These are phyloP conservation scores for Elephantulus edwardii DNA, from an alignment of 2,113 vertebrate genomes.

Conservation along the genomic window DNA sequence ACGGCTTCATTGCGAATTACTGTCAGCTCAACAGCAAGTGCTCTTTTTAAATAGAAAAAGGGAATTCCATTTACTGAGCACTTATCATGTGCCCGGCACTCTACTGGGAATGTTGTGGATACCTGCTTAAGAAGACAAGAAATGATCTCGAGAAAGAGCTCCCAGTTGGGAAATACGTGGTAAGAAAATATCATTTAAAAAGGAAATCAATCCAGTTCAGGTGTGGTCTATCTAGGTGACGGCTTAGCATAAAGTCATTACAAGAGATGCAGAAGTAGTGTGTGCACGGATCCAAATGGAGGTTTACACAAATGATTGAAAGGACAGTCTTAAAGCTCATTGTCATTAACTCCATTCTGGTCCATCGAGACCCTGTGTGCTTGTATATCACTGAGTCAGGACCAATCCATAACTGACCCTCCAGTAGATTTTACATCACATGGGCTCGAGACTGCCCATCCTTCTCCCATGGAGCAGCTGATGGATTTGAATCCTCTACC, in stretches of 20 bases:
- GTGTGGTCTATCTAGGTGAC: too few species aligned
- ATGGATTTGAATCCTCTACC: too few species aligned
- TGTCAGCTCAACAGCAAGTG: not conserved
- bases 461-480: not conserved
- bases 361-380: not conserved
- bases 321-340: not conserved
- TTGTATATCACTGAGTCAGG: too few species aligned
- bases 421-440: too few species aligned
- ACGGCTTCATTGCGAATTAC: not conserved
- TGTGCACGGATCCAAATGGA: fast-evolving
- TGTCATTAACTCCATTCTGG: not conserved
- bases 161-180: not conserved
- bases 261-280: not conserved
- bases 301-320: not conserved
- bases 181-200: not conserved
- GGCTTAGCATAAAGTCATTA: fast-evolving
- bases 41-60: not conserved
- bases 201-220: not conserved
- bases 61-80: not conserved
- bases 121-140: not conserved
- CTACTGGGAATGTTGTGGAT: fast-evolving
- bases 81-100: not conserved
- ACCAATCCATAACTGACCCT: too few species aligned
- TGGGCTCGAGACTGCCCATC: not conserved
- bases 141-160: not conserved